Evolutionary conservation across 2,113 vertebrate species (phyloP).

Genomic region (Gnathonemus echidnorhynchus): DNA sequence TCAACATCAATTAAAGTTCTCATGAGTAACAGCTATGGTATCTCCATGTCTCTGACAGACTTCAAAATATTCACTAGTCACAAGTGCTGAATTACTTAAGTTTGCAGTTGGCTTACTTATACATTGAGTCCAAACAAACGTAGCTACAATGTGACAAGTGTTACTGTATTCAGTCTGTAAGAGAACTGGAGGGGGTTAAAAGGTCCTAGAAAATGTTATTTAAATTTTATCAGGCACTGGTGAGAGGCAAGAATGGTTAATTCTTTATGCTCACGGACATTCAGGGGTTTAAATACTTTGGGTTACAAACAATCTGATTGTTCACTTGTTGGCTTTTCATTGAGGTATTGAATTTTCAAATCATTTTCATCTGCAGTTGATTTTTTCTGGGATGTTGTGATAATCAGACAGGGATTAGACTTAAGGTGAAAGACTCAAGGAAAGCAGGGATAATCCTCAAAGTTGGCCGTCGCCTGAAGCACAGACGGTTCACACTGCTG

Average conservation of each 20-base stretch:
- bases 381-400: background rate
- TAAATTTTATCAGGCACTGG: background rate
- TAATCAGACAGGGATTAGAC: background rate
- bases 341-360: background rate
- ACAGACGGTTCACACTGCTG: background rate
- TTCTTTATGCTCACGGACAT: background rate
- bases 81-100: background rate
- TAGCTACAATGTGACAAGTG: background rate
- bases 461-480: background rate
- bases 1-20: conserved; percentile 1
- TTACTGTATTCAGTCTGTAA: background rate
- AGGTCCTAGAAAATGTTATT: background rate
- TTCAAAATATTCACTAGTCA: background rate
- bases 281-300: background rate
- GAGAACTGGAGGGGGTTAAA: background rate
- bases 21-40: background rate
- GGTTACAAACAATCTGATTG: background rate
- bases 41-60: background rate
- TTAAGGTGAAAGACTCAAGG: background rate
- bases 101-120: background rate
- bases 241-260: background rate
- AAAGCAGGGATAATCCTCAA: background rate
- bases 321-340: background rate
- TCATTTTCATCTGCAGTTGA: background rate
- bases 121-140: background rate